Evolutionary conservation across 2,888 invertebrate species (phyloP).

Genomic region (Lasioglossum pauxillum): DNA sequence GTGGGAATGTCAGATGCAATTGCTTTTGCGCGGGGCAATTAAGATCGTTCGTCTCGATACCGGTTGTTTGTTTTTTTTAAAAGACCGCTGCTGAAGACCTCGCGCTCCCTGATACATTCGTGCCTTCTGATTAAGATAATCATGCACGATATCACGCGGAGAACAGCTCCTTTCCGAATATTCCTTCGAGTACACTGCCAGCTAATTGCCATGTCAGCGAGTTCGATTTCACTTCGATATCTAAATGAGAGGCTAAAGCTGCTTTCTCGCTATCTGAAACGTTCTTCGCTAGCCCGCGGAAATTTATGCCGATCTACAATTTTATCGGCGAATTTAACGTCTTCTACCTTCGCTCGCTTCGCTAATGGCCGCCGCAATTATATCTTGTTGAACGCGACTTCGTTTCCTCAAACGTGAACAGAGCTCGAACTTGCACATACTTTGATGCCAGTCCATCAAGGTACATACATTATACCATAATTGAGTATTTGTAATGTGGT

Average conservation of each 20-base stretch:
- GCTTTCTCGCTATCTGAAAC: neutral
- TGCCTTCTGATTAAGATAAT: neutral
- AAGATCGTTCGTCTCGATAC: conserved; percentile 16
- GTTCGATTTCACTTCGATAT: conserved; percentile 3
- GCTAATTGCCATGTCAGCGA: neutral
- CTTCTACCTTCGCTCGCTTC: neutral
- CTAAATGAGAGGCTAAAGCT: neutral
- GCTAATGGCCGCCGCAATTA: neutral
- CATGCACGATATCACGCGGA: neutral
- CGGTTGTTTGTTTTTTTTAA: neutral
- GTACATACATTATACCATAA: too few species aligned
- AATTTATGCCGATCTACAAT: neutral
- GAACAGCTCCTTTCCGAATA: neutral
- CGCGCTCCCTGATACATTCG: neutral
- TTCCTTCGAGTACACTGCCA: neutral
- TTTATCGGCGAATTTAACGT: neutral
- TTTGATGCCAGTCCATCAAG: too few species aligned
- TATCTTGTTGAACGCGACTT: neutral
- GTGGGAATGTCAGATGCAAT: conserved; percentile 12
- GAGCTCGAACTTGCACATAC: too few species aligned
- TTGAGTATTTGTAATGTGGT: too few species aligned
- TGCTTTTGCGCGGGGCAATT: neutral
- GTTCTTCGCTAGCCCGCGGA: neutral
- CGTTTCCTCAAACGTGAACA: neutral
- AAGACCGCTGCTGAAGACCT: neutral